Evolutionary conservation across 2,797 vertebrate species (phyloP).

Genomic region (Alca torda): DNA sequence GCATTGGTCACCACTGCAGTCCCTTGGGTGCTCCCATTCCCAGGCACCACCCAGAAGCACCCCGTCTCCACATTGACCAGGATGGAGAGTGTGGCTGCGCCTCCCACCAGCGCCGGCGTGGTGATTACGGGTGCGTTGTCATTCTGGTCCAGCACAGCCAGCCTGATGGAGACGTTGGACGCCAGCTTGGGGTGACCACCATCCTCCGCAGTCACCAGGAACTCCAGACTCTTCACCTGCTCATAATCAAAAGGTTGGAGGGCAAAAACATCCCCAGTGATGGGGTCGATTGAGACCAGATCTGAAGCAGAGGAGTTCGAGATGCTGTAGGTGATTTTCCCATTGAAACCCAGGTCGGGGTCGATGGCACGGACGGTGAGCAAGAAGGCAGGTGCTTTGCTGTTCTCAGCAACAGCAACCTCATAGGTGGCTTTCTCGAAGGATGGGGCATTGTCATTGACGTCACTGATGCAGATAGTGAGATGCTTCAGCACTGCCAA

Average conservation of each 20-base stretch:
- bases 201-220: constrained; percentile 86
- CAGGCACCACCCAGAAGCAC: constrained; percentile 60
- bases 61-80: constrained; percentile 85
- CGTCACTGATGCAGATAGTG: constrained; percentile 84
- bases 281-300: constrained; percentile 81
- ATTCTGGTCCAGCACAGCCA: constrained; percentile 84
- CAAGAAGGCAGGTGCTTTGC: constrained; percentile 71
- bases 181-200: constrained; percentile 84
- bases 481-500: constrained; percentile 80
- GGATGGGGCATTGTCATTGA: constrained; percentile 88
- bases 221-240: constrained; percentile 78
- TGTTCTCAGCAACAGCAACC: constrained; percentile 84
- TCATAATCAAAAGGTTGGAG: constrained; percentile 86
- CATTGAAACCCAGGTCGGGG: constrained; percentile 83
- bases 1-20: constrained; percentile 47
- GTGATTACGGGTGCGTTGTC: constrained; percentile 87
- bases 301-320: constrained; percentile 70
- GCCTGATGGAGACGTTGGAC: constrained; percentile 80
- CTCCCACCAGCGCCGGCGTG: constrained; percentile 78
- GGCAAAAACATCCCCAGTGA: constrained; percentile 82
- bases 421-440: constrained; percentile 82
- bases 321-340: constrained; percentile 86
- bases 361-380: constrained; percentile 84
- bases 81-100: constrained; percentile 78
- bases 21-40: constrained; percentile 22